Evolutionary conservation across 2,888 invertebrate genomes (phyloP).

Genomic region (Anarsia innoxiella): DNA sequence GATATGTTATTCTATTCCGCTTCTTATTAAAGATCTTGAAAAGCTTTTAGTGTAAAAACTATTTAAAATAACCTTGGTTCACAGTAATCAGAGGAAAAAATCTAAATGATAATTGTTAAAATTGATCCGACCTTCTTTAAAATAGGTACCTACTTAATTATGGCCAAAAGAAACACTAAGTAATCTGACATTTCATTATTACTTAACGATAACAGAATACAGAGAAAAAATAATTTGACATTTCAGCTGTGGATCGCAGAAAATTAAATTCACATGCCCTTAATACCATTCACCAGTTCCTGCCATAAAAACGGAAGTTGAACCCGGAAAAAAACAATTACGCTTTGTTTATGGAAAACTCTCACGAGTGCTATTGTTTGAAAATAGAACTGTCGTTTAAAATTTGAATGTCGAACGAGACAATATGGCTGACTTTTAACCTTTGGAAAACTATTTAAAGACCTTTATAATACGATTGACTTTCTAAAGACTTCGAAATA

Average conservation of each 20-base stretch:
- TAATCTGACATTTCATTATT: conserved; percentile 3
- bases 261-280: conserved; percentile 9
- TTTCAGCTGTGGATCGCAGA: background rate
- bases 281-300: conserved; percentile 23
- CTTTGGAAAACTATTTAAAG: too few relatives aligned
- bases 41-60: too few relatives aligned
- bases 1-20: too few relatives aligned
- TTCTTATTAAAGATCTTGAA: too few relatives aligned
- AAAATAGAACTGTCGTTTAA: conserved; percentile 24
- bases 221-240: conserved; percentile 6
- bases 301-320: conserved; percentile 23
- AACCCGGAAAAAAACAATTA: conserved; percentile 28
- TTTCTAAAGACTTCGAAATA: background rate
- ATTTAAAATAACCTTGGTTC: conserved; percentile 3
- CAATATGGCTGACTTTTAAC: background rate
- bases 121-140: conserved; percentile 3
- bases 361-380: conserved; percentile 19
- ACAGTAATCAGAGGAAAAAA: background rate
- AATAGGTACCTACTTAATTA: background rate
- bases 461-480: too few relatives aligned
- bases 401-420: conserved; percentile 8
- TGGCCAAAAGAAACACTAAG: conserved; percentile 3
- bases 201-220: too few relatives aligned
- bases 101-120: too few relatives aligned
- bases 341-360: conserved; percentile 27